Conservation (phyloP, 2,888 invertebrate species). For the Harpagoxenus sublaevis region DNA sequence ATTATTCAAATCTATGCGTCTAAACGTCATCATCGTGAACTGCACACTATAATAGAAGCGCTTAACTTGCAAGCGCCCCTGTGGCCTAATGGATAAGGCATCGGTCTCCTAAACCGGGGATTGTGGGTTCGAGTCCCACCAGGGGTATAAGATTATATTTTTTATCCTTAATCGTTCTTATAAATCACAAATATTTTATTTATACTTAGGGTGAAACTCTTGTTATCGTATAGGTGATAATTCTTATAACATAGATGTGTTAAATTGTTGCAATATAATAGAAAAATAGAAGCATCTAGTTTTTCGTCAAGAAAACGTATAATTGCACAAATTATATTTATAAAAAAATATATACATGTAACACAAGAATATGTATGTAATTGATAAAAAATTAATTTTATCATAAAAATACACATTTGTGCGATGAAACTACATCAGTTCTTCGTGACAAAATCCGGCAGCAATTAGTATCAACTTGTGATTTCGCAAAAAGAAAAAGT, state of each 20-base stretch:
- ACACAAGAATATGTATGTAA: background rate
- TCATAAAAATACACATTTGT: too few relatives aligned
- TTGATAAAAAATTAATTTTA: background rate
- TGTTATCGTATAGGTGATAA: background rate
- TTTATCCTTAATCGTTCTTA: slow-evolving; percentile 48
- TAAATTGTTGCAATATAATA: background rate
- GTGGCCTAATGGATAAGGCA: slow-evolving; percentile 95
- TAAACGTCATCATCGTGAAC: background rate
- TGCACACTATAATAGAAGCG: background rate
- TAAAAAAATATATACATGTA: background rate
- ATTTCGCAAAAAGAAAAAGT: background rate
- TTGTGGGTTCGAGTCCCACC: slow-evolving; percentile 95
- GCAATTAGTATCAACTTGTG: background rate
- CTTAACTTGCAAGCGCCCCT: slow-evolving; percentile 87
- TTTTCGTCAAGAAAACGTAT: background rate
- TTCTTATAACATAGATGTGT: background rate
- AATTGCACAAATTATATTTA: background rate
- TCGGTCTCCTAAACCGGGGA: slow-evolving; percentile 95
- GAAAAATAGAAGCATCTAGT: background rate
- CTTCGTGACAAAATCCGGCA: background rate
- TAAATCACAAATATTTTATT: background rate
- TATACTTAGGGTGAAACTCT: background rate
- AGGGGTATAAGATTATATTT: slow-evolving; percentile 89
- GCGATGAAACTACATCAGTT: background rate
- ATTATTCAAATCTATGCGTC: background rate